phyloP scores from a whole-genome alignment of 2,888 invertebrate genomes.

The Bimastos eiseni region DNA sequence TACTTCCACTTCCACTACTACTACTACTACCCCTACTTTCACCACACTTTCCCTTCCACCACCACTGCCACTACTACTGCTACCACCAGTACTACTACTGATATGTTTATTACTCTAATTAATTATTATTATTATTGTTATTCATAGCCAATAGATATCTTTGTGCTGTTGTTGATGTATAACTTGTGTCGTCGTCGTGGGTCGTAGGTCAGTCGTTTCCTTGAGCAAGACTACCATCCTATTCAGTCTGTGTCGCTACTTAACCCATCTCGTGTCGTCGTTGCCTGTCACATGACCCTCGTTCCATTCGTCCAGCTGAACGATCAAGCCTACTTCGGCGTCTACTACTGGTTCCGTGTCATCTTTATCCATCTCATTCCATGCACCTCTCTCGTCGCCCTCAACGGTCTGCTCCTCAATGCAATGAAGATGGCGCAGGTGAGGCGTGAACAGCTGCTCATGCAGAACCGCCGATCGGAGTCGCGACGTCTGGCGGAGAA shows the following conservation, averaged over 20 bases:
- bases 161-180: not conserved
- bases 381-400: constrained; percentile 82
- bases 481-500: constrained; percentile 58
- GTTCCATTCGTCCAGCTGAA: constrained; percentile 30
- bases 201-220: constrained; percentile 74
- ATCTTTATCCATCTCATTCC: constrained; percentile 87
- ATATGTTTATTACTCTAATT: not conserved
- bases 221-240: constrained; percentile 72
- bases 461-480: constrained; percentile 69
- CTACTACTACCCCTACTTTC: too few species aligned
- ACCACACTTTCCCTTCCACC: too few species aligned
- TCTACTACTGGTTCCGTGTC: constrained; percentile 77
- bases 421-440: constrained; percentile 82
- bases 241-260: constrained; percentile 68
- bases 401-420: constrained; percentile 83
- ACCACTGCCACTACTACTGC: too few species aligned
- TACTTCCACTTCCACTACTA: too few species aligned
- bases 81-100: too few species aligned
- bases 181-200: not conserved
- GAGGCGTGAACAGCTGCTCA: constrained; percentile 76
- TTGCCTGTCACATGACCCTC: constrained; percentile 43
- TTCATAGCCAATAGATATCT: not conserved
- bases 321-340: constrained; percentile 72
- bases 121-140: not conserved
- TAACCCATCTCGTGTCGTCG: constrained; percentile 45